Conservation (phyloP, 2,113 vertebrate species). For the Thamnaconus septentrionalis region DNA sequence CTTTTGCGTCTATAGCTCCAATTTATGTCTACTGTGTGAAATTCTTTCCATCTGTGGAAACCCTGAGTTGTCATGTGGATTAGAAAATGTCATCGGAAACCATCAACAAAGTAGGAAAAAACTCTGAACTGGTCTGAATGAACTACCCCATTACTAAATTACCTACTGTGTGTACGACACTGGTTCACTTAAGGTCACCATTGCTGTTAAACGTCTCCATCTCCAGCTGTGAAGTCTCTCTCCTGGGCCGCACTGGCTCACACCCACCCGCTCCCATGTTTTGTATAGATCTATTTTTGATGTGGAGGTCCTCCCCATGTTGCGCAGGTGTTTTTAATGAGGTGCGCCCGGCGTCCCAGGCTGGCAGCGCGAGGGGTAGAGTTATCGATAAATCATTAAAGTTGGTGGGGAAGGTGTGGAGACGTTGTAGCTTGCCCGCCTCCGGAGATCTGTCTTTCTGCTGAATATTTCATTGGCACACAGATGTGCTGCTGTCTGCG, state of each 20-base stretch:
- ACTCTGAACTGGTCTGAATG: too few relatives aligned
- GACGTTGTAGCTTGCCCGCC: slow-evolving; percentile 68
- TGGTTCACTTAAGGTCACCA: slow-evolving; percentile 28
- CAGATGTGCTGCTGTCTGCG: slow-evolving; percentile 82
- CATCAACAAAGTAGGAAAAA: too few relatives aligned
- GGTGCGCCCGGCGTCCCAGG: slow-evolving; percentile 59
- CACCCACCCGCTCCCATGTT: slow-evolving; percentile 42
- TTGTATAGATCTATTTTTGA: slow-evolving; percentile 77
- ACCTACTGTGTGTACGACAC: too few relatives aligned
- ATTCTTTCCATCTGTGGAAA: too few relatives aligned
- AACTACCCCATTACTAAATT: too few relatives aligned
- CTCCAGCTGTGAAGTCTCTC: slow-evolving; percentile 44
- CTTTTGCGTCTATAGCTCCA: too few relatives aligned
- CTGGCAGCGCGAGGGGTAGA: slow-evolving; percentile 64
- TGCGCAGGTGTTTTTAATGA: slow-evolving; percentile 74
- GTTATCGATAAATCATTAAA: slow-evolving; percentile 84
- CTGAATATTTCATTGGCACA: slow-evolving; percentile 82
- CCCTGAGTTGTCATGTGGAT: too few relatives aligned
- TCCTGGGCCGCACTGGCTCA: slow-evolving; percentile 38
- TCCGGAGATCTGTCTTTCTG: slow-evolving; percentile 72
- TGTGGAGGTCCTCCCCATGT: slow-evolving; percentile 67
- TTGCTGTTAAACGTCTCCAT: slow-evolving; percentile 55
- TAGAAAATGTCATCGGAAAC: too few relatives aligned
- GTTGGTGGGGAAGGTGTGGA: slow-evolving; percentile 73
- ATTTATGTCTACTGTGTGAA: too few relatives aligned